A percentile compares a stretch with the other conserved stretches of the same genome.
These are phyloP conservation scores for Loripinus fragilis DNA, from an alignment of 2,888 invertebrate species.

Conservation along the genomic window DNA sequence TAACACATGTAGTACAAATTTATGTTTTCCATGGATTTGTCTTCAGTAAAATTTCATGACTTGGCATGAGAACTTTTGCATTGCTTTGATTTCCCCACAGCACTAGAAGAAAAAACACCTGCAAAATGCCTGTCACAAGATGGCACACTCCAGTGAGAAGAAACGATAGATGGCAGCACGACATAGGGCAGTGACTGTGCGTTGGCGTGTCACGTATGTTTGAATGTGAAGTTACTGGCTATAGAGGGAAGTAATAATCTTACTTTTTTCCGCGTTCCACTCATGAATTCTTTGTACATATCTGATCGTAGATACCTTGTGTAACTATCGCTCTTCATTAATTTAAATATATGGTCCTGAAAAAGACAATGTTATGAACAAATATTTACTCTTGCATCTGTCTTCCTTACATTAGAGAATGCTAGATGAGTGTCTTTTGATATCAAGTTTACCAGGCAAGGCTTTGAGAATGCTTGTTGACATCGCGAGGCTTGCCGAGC, in stretches of 20 bases:
- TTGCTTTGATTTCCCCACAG: no score
- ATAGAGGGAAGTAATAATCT: constrained; percentile 77
- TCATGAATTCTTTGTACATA: constrained; percentile 98
- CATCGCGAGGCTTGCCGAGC: no score
- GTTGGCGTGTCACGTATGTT: constrained; percentile 65
- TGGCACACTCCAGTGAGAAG: constrained; percentile 5
- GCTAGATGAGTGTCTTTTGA: no score
- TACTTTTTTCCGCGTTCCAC: constrained; percentile 98
- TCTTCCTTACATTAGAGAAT: no score
- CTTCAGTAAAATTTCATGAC: no score
- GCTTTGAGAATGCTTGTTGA: no score
- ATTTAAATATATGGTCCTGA: constrained; percentile 98
- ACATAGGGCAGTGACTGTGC: constrained; percentile 19
- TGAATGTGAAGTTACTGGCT: constrained; percentile 75
- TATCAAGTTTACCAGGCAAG: no score
- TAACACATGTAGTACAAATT: no score
- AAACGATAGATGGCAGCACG: constrained; percentile 33
- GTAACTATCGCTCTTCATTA: constrained; percentile 99
- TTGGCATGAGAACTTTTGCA: no score
- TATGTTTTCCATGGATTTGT: no score
- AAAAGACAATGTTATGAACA: constrained; percentile 46
- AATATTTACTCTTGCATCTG: no score
- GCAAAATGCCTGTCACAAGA: neutral
- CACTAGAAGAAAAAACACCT: neutral
- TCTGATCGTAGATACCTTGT: constrained; percentile 98